Conservation (phyloP, 2,113 vertebrate species). For the Neotoma lepida region DNA sequence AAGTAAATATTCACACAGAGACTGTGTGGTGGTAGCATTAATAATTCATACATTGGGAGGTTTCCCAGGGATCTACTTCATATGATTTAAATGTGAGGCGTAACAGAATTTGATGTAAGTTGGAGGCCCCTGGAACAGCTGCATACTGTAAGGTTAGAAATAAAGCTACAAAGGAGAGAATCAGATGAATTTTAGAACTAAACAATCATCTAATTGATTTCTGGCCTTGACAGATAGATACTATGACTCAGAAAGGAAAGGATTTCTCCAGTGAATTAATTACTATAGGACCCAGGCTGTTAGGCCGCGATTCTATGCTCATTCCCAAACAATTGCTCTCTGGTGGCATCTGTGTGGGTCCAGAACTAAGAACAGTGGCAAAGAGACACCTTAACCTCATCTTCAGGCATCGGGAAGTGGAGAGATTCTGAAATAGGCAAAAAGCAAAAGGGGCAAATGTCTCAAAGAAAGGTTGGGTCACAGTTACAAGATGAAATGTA, state of each 20-base stretch:
- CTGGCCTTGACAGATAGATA: constrained; percentile 47
- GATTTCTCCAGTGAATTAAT: constrained; percentile 56
- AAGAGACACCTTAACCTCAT: not conserved
- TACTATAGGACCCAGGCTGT: constrained; percentile 15
- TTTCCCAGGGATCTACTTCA: constrained; percentile 62
- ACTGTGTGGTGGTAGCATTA: constrained; percentile 65
- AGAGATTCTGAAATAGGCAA: constrained; percentile 25
- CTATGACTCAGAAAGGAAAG: constrained; percentile 17
- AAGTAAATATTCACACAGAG: constrained; percentile 74
- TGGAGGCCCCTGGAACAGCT: constrained; percentile 34
- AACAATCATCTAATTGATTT: constrained; percentile 55
- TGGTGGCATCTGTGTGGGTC: not conserved
- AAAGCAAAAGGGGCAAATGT: constrained; percentile 12
- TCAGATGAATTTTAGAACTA: constrained; percentile 50
- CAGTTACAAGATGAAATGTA: not conserved
- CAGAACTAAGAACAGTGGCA: not conserved
- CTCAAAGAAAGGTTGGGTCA: not conserved
- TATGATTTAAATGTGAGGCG: constrained; percentile 58
- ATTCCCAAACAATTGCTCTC: constrained; percentile 1
- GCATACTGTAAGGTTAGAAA: constrained; percentile 56
- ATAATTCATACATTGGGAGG: constrained; percentile 70
- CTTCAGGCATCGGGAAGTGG: not conserved
- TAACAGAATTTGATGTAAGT: constrained; percentile 72
- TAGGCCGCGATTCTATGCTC: not conserved
- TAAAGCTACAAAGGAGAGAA: constrained; percentile 54